Evolutionary conservation across 1,140 invertebrate genomes (phyloP).

Genomic region (Drosophila pachea): DNA sequence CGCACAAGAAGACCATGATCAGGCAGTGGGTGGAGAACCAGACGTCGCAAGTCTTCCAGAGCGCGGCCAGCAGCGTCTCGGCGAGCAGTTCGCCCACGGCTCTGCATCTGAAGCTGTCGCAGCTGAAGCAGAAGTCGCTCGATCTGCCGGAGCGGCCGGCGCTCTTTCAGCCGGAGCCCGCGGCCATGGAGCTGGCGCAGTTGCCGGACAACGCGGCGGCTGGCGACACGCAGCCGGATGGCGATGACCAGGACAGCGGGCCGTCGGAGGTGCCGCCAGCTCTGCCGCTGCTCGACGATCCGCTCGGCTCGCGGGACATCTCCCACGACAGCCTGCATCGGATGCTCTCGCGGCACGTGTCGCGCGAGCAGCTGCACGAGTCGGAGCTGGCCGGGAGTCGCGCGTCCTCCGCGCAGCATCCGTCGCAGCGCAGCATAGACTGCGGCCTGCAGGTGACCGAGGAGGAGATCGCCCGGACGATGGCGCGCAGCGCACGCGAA

Average conservation of each 20-base stretch:
- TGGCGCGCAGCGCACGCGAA: slow-evolving; percentile 82
- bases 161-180: slow-evolving; percentile 38
- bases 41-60: slow-evolving; percentile 85
- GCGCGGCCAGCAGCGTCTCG: slow-evolving; percentile 39
- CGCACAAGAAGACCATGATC: slow-evolving; percentile 94
- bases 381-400: slow-evolving; percentile 55
- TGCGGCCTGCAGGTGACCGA: slow-evolving; percentile 90
- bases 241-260: slow-evolving; percentile 85
- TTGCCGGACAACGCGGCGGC: slow-evolving; percentile 35
- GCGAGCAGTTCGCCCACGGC: slow-evolving; percentile 63
- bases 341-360: slow-evolving; percentile 80
- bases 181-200: slow-evolving; percentile 25
- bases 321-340: slow-evolving; percentile 88
- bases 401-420: slow-evolving; percentile 78
- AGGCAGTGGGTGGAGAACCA: slow-evolving; percentile 96
- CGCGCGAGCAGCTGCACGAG: slow-evolving; percentile 81
- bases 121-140: slow-evolving; percentile 74
- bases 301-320: slow-evolving; percentile 87
- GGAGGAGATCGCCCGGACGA: slow-evolving; percentile 93
- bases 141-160: slow-evolving; percentile 60
- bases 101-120: slow-evolving; percentile 69
- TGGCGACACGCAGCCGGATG: slow-evolving; percentile 75
- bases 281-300: slow-evolving; percentile 86
- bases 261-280: slow-evolving; percentile 87
- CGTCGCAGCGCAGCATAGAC: slow-evolving; percentile 78